Base-by-base conservation (phyloP, 2,113 vertebrate genomes). In the Ramphastos sulfuratus region DNA sequence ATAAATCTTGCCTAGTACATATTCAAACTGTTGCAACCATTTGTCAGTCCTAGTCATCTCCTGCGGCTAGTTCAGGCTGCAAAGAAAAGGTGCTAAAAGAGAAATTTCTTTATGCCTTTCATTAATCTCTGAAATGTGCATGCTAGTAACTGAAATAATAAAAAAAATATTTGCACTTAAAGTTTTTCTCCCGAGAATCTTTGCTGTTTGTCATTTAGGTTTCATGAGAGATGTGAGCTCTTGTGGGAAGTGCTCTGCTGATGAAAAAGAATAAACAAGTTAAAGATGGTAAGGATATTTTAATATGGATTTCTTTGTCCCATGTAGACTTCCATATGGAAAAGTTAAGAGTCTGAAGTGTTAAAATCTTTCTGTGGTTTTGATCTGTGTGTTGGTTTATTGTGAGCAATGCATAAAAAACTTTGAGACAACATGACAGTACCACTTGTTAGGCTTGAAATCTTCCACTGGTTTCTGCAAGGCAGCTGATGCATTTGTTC, bases 121-220 rank as follows among this genome's bases (percentile, higher is more conserved):
- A 92, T 93, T 87, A 90, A 91, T 94, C 85, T 95, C 69, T 31
- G 64, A 92, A 96, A 95, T 85, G 60, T 82, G 84, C 92, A 84
- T 93, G 89, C 82, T 94, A 97, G 95, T 96, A 96, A 96, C 91
- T 94, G 92, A 95, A 97, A 97, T 94, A 97, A 97, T 94, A 95
- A 97, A 95, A 44, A 42, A 94, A 92, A 95, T 94, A 96, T 90
- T 96, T 96, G 89, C 92, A 93, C 46, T 24, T 95, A 55, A 94
- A 96, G 95, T 91, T 84, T 87, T 94, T 97, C 82, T 96, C 87
- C 80, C 70, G 90, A 92, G 73, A 91, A 91, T 91, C 89, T 95
- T 94, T 95, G 85, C 90, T 96, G 52, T 58, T 64, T 89, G 70
- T 82, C 85, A 85, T 90, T 96, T 93, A 86, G 79, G 48, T 88